A percentile compares a stretch with the other conserved stretches of the same genome.
Evolutionary conservation across 2,888 invertebrate species (phyloP).

Genomic region (Mechanitis messenoides): DNA sequence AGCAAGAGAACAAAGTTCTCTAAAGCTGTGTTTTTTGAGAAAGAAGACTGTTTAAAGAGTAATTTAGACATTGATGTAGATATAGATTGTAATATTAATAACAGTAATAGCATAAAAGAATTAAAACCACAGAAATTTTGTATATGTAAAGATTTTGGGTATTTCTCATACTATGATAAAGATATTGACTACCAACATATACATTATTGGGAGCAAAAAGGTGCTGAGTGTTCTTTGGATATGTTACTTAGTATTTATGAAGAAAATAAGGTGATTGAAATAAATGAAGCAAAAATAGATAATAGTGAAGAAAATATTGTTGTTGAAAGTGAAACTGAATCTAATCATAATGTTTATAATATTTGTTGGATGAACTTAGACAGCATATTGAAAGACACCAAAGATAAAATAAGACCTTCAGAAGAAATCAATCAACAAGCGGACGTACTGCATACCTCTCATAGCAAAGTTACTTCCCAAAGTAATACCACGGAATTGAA

Average conservation of each 20-base stretch:
- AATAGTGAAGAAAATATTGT: slow-evolving; percentile 7
- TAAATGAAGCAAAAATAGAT: slow-evolving; percentile 9
- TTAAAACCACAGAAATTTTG: slow-evolving; percentile 39
- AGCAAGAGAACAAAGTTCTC: slow-evolving; percentile 26
- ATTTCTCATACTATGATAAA: slow-evolving; percentile 41
- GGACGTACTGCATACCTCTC: neutral
- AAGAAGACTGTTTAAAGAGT: slow-evolving; percentile 5
- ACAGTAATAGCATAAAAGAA: slow-evolving; percentile 21
- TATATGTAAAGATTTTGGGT: slow-evolving; percentile 60
- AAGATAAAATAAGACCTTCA: neutral
- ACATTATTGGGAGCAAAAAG: slow-evolving; percentile 49
- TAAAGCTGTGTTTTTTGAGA: slow-evolving; percentile 5
- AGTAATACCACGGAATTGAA: neutral
- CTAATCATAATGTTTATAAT: neutral
- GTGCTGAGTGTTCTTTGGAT: slow-evolving; percentile 36
- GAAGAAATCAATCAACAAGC: neutral
- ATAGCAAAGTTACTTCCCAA: neutral
- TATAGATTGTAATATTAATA: slow-evolving; percentile 19
- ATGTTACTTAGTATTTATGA: slow-evolving; percentile 50
- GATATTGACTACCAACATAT: slow-evolving; percentile 50
- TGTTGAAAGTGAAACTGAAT: neutral
- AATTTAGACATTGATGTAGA: slow-evolving; percentile 24
- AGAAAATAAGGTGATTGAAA: slow-evolving; percentile 31
- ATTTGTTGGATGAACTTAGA: slow-evolving; percentile 6
- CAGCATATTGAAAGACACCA: neutral